Evolutionary conservation across 2,113 vertebrate genomes (phyloP).

Genomic region (Neopipo cinnamomea): DNA sequence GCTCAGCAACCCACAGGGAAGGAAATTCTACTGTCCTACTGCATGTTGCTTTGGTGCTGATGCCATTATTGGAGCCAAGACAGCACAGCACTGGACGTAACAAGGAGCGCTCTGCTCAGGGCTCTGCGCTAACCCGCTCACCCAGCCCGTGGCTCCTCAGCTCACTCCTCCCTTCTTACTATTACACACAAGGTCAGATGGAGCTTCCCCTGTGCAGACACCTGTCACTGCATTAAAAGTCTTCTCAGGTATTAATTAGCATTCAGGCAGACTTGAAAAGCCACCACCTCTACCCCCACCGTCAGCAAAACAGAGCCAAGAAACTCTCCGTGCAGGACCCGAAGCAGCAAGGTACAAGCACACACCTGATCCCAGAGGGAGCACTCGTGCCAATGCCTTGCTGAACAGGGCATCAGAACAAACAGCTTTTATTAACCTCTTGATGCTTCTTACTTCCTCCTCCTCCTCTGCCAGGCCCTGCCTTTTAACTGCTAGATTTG

Average conservation of each 20-base stretch:
- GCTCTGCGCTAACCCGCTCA: rapidly evolving
- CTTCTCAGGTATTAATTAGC: neutral
- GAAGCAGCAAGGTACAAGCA: neutral
- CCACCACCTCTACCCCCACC: neutral
- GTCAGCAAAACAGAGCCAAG: neutral
- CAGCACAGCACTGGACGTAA: neutral
- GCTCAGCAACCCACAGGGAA: neutral
- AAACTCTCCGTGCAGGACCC: rapidly evolving
- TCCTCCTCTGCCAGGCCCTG: slow-evolving; percentile 1
- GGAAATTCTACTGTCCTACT: neutral
- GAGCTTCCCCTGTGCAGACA: neutral
- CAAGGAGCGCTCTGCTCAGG: rapidly evolving
- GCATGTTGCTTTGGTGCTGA: neutral
- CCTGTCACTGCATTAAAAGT: neutral
- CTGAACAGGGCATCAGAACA: neutral
- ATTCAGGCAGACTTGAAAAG: neutral
- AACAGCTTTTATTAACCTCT: neutral
- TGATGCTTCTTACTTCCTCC: neutral
- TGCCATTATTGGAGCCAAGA: neutral
- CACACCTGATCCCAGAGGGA: neutral
- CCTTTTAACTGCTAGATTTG: neutral
- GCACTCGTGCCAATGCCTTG: neutral
- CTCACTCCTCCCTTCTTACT: neutral
- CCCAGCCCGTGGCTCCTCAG: neutral
- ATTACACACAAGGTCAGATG: neutral